These are phyloP conservation scores for Gambelia wislizenii DNA, from an alignment of 2,797 vertebrate species.

Conservation along the genomic window DNA sequence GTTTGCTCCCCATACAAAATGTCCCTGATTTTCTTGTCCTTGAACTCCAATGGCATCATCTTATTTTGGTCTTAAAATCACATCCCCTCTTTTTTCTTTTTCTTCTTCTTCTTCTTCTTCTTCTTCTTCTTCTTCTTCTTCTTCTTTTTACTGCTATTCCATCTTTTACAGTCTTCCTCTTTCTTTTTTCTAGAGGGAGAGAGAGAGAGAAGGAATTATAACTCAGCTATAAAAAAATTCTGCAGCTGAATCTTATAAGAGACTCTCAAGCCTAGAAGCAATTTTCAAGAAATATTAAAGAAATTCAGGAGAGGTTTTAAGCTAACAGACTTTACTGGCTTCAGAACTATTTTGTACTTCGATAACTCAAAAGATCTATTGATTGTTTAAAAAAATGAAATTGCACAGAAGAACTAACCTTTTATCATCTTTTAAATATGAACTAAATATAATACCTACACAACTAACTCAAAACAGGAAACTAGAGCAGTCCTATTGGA, in stretches of 20 bases:
- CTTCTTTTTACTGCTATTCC: slow-evolving; percentile 28
- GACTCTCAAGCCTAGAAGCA: slow-evolving; percentile 43
- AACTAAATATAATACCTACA: slow-evolving; percentile 12
- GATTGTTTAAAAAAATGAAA: slow-evolving; percentile 23
- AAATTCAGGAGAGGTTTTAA: slow-evolving; percentile 19
- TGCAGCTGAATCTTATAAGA: slow-evolving; percentile 24
- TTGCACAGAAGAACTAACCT: background rate
- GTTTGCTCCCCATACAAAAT: slow-evolving; percentile 14
- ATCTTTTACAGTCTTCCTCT: slow-evolving; percentile 13
- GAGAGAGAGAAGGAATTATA: slow-evolving; percentile 13
- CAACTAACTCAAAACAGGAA: background rate
- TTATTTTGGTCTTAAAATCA: slow-evolving; percentile 29
- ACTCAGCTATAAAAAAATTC: slow-evolving; percentile 41
- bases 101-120: no score
- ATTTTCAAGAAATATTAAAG: slow-evolving; percentile 47
- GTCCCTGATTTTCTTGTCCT: slow-evolving; percentile 23
- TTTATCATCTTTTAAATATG: slow-evolving; percentile 21
- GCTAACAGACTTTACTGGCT: slow-evolving; percentile 8
- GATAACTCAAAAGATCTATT: background rate
- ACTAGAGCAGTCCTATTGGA: background rate
- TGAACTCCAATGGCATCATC: slow-evolving; percentile 39
- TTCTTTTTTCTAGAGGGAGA: background rate
- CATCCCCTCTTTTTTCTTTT: slow-evolving; percentile 18
- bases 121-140: no score
- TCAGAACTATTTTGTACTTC: slow-evolving; percentile 13